A percentile compares a stretch with the other conserved stretches of the same genome.
Evolutionary conservation across 2,888 invertebrate genomes (phyloP).

Genomic region (Drosophila leonis): DNA sequence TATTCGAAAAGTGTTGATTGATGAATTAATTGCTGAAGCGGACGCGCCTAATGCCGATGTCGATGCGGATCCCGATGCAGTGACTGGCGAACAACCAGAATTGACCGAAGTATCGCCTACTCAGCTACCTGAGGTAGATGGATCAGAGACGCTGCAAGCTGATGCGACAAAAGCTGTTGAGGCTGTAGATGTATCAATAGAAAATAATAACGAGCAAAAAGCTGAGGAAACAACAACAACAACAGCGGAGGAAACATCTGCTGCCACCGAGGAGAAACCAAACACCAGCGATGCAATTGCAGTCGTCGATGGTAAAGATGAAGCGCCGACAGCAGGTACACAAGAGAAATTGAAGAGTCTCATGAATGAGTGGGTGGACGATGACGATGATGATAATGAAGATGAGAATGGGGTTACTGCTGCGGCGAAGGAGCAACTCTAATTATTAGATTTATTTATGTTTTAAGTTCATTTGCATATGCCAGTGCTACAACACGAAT

Average conservation of each 20-base stretch:
- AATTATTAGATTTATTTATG: conserved; percentile 82
- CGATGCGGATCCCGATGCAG: conserved; percentile 9
- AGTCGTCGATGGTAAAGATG: conserved; percentile 35
- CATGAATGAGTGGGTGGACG: conserved; percentile 85
- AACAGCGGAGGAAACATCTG: not conserved
- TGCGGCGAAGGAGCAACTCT: conserved; percentile 75
- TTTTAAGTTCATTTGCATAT: conserved; percentile 69
- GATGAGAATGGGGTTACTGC: conserved; percentile 77
- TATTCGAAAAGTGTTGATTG: conserved; percentile 63
- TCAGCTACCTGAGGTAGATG: conserved; percentile 32
- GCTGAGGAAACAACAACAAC: conserved; percentile 15
- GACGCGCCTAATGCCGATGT: conserved; percentile 23
- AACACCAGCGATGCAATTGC: conserved; percentile 40
- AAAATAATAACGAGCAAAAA: conserved; percentile 16
- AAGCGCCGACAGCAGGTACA: conserved; percentile 35
- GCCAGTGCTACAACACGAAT: conserved; percentile 23
- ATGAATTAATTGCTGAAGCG: conserved; percentile 67
- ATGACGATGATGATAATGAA: conserved; percentile 83
- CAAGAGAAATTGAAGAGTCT: conserved; percentile 83
- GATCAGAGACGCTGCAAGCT: conserved; percentile 12
- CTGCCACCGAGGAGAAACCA: conserved; percentile 22
- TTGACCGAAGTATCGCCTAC: conserved; percentile 17
- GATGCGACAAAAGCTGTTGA: conserved; percentile 10
- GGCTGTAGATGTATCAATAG: conserved; percentile 15
- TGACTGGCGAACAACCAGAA: conserved; percentile 17